Evolutionary conservation across 2,113 vertebrate species (phyloP).

Genomic region (Eptesicus fuscus): DNA sequence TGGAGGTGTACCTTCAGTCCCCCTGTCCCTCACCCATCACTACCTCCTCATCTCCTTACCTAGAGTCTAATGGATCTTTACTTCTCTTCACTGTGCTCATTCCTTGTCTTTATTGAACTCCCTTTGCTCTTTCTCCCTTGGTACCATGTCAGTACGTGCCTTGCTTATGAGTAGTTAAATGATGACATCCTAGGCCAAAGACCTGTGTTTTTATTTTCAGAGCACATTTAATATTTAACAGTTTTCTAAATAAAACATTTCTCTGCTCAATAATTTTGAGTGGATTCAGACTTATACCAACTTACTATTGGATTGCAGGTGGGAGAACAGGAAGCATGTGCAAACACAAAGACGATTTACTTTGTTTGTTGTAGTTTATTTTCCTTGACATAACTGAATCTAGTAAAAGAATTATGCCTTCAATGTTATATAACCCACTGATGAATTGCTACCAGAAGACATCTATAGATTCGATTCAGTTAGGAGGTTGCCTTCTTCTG

Average conservation of each 20-base stretch:
- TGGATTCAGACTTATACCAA: background rate
- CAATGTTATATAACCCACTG: background rate
- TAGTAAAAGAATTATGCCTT: background rate
- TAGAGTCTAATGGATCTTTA: background rate
- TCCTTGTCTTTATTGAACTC: background rate
- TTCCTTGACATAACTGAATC: background rate
- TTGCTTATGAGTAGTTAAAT: background rate
- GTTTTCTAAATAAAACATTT: slow-evolving; percentile 7
- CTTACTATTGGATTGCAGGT: background rate
- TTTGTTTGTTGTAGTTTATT: background rate
- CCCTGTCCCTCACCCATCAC: too few species aligned
- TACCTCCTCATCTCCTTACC: background rate
- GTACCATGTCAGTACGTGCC: background rate
- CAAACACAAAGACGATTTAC: background rate
- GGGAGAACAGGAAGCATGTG: background rate
- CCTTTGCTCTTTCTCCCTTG: background rate
- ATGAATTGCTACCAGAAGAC: background rate
- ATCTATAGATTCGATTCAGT: background rate
- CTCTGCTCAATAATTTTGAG: background rate
- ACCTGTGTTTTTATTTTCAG: background rate
- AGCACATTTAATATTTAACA: background rate
- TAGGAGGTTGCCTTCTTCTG: background rate
- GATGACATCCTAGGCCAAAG: background rate
- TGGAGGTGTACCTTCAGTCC: background rate
- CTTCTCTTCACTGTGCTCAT: background rate